Percentiles rank a stretch among this genome's conserved stretches.
phyloP scores from a whole-genome alignment of 2,113 vertebrate genomes.

The Phycodurus eques region DNA sequence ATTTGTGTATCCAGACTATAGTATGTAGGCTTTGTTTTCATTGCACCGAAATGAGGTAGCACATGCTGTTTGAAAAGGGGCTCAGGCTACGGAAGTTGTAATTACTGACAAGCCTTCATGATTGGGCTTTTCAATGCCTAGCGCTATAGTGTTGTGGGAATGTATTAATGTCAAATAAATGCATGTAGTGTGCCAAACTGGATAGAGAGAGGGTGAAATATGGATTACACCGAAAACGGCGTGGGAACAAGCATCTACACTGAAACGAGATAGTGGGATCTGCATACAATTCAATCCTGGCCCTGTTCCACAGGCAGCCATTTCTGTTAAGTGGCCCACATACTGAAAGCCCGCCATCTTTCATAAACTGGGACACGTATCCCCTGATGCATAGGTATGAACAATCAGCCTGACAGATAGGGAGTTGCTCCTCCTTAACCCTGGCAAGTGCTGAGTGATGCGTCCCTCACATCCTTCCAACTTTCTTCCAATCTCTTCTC shows the following conservation, averaged over 20 bases:
- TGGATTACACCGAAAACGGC: constrained; percentile 4
- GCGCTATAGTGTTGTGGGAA: constrained; percentile 15
- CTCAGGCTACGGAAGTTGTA: constrained; percentile 36
- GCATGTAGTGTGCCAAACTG: constrained; percentile 15
- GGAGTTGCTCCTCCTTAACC: constrained; percentile 76
- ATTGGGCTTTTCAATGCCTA: constrained; percentile 19
- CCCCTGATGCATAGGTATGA: constrained; percentile 68
- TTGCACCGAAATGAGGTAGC: constrained; percentile 39
- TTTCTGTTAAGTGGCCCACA: constrained; percentile 61
- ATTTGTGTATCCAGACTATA: constrained; percentile 52
- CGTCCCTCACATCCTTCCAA: constrained; percentile 22
- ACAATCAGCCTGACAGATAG: constrained; percentile 73
- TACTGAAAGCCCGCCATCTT: constrained; percentile 47
- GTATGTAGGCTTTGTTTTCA: constrained; percentile 47
- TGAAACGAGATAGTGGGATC: constrained; percentile 17
- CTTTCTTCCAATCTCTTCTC: background rate
- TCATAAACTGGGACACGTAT: constrained; percentile 63
- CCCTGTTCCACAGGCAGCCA: constrained; percentile 32
- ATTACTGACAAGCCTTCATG: constrained; percentile 43
- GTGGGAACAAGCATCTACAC: constrained; percentile 1
- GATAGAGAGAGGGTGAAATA: constrained; percentile 17
- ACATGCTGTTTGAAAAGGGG: constrained; percentile 38
- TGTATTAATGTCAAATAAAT: constrained; percentile 44
- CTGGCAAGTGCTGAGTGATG: constrained; percentile 59
- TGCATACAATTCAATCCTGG: constrained; percentile 26